Evolutionary conservation across 2,113 vertebrate genomes (phyloP), one percentile per base, ranked within the genome.

Genomic region (Octodon degus): DNA sequence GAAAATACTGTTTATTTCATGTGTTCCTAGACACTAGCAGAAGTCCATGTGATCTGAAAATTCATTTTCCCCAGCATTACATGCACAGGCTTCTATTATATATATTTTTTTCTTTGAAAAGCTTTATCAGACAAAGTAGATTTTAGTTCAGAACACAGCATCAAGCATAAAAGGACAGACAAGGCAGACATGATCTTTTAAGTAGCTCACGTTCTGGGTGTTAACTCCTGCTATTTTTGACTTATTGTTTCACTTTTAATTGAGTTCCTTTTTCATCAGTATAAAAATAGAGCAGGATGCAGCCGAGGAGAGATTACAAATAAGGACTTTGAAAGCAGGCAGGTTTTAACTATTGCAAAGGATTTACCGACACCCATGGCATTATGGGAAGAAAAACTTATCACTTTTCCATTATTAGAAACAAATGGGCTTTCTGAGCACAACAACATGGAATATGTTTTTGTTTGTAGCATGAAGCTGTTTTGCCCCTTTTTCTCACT

Each of bases 191-290:
- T 47, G 10, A 58, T 95, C 74, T 53, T 74, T 70, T 93, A 63
- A 93, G 55, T 76, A 20, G 88, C 53, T 96, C 34, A 25, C 6
- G 91, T 1, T 68, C 40, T 93, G 87, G 10, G 74, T 88, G 65
- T 62, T 96, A 94, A 96, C 94, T 65, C 47, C 32, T 90, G 72
- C 72, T 96, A 88, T 90, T 95, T 97, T 95, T 90, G 58, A 92
- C 30, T 95, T 93, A 89, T 67, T 92, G 37, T 95, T 94, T 77
- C 43, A 2, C n/a, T n/a, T 91, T 94, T 91, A 95, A 93, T 76
- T 94, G 80, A 93, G 89, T 96, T 67, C 19, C n/a, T 58, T 96
- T 93, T 32, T 40, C 30, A 65, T 95, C 87, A 91, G 37, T 40
- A 68, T 90, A 96, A 90, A 90, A 94, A 85, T 82, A 88, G 95